A percentile compares a stretch with the other conserved stretches of the same genome.
phyloP scores from a whole-genome alignment of 1,140 invertebrate genomes.

The Drosophila grimshawi region DNA sequence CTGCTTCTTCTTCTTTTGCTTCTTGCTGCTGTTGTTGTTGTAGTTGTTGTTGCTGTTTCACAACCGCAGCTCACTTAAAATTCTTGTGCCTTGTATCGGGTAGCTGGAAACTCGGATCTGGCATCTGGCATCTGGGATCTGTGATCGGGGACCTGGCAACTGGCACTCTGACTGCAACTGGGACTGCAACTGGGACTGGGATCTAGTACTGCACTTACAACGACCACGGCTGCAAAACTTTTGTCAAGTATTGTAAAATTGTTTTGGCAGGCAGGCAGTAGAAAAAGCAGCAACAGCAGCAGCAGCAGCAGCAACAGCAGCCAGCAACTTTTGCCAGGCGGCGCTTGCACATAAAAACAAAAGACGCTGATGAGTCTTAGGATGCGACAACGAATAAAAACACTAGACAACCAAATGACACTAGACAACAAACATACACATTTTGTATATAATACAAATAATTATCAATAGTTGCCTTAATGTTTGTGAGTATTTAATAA shows the following conservation, averaged over 20 bases:
- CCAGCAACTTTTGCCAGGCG: slow-evolving; percentile 15
- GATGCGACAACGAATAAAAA: slow-evolving; percentile 29
- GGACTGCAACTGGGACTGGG: neutral
- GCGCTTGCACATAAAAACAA: slow-evolving; percentile 74
- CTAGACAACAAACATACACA: slow-evolving; percentile 12
- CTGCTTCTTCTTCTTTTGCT: neutral
- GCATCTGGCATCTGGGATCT: slow-evolving; percentile 6
- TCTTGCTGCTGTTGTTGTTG: neutral
- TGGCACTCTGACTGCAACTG: too few species aligned
- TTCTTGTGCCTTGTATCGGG: slow-evolving; percentile 72
- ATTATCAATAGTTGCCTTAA: too few species aligned
- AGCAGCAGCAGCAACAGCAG: neutral
- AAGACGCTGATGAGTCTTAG: slow-evolving; percentile 65
- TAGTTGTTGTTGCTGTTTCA: neutral
- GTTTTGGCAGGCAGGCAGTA: slow-evolving; percentile 51
- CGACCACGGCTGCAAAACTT: slow-evolving; percentile 55
- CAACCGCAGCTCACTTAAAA: slow-evolving; percentile 74
- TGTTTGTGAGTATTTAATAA: too few species aligned
- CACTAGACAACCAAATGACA: slow-evolving; percentile 42
- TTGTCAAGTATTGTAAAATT: slow-evolving; percentile 81
- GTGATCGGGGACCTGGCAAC: slow-evolving; percentile 4
- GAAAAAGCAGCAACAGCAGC: neutral
- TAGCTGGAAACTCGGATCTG: slow-evolving; percentile 6
- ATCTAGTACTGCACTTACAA: slow-evolving; percentile 52
- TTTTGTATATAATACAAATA: too few species aligned